Evolutionary conservation across 2,797 vertebrate genomes (phyloP).

Genomic region (Buceros bicornis): DNA sequence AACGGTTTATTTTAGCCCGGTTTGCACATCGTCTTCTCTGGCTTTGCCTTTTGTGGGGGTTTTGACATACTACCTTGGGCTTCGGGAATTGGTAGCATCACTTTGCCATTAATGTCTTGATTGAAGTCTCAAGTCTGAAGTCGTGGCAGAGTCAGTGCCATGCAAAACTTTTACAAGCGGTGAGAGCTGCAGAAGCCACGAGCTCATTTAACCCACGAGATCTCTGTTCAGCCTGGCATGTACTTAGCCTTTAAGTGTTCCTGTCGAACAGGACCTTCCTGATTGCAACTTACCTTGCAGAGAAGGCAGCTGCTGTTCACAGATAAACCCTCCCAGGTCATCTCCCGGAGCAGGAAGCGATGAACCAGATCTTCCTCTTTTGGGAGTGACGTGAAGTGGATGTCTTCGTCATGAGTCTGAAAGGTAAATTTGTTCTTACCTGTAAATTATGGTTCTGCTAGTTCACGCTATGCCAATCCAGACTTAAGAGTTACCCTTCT

Average conservation of each 20-base stretch:
- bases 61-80: background rate
- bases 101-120: background rate
- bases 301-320: slow-evolving; percentile 79
- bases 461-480: slow-evolving; percentile 84
- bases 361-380: slow-evolving; percentile 79
- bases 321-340: slow-evolving; percentile 79
- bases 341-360: slow-evolving; percentile 77
- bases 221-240: background rate
- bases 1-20: background rate
- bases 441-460: slow-evolving; percentile 87
- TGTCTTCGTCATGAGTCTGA: slow-evolving; percentile 81
- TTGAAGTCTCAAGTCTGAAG: background rate
- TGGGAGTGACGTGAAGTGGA: slow-evolving; percentile 79
- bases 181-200: background rate
- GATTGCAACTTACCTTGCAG: slow-evolving; percentile 85
- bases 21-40: background rate
- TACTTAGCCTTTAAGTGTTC: slow-evolving; percentile 41
- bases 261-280: slow-evolving; percentile 77
- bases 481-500: slow-evolving; percentile 72
- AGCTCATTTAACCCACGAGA: background rate
- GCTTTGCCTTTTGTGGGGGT: background rate
- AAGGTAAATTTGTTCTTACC: slow-evolving; percentile 88
- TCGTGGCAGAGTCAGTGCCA: background rate
- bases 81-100: background rate
- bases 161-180: background rate